Conservation (phyloP, 2,113 vertebrate species). For the Oreamnos americanus region DNA sequence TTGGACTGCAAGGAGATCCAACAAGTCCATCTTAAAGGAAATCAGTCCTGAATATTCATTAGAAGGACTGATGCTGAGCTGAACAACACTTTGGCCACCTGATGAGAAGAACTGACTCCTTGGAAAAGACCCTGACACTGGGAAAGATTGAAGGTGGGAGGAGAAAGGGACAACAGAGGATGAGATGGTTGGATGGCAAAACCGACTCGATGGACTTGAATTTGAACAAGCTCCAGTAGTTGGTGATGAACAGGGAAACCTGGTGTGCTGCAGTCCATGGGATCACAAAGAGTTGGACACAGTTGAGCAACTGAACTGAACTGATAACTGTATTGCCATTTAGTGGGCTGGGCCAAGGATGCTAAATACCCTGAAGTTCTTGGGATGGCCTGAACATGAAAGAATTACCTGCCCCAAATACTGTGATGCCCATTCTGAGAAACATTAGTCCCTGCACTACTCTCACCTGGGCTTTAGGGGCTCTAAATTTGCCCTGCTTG, state of each 20-base stretch:
- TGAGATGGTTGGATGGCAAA: neutral
- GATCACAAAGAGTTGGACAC: neutral
- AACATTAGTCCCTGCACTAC: neutral
- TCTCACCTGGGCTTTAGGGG: neutral
- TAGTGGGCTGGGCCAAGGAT: neutral
- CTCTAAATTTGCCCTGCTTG: neutral
- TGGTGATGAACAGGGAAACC: neutral
- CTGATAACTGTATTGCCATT: neutral
- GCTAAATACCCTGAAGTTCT: neutral
- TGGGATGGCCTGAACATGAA: neutral
- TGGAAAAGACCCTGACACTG: neutral
- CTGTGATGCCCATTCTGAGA: neutral
- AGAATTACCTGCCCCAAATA: neutral
- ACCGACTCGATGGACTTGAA: neutral
- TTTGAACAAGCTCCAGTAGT: rapidly evolving
- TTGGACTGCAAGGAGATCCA: neutral
- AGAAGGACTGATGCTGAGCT: neutral
- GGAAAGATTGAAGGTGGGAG: neutral
- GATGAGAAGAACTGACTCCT: neutral
- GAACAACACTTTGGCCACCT: neutral
- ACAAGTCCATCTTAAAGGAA: neutral
- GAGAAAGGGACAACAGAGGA: neutral
- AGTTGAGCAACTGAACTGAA: neutral
- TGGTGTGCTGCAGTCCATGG: neutral
- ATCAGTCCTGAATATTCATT: neutral